Percentiles rank a stretch among this genome's conserved stretches.
These are phyloP conservation scores for Leiothrix lutea DNA, from an alignment of 2,113 vertebrate genomes.

Conservation along the genomic window DNA sequence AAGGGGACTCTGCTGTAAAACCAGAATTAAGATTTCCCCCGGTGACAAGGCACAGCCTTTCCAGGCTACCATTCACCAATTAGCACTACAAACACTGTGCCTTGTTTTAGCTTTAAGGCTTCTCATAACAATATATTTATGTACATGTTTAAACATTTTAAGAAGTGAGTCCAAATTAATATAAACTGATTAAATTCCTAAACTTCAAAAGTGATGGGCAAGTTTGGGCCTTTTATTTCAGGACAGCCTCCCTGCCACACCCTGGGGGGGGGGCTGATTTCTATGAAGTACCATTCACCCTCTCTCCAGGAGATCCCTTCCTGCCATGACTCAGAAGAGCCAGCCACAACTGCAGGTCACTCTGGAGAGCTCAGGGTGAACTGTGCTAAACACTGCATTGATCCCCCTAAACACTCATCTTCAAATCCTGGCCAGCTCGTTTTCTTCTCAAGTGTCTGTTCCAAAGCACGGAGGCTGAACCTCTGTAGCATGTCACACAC, in stretches of 20 bases:
- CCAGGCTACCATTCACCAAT: background rate
- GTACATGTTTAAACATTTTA: background rate
- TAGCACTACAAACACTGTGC: background rate
- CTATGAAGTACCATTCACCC: background rate
- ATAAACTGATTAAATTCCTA: background rate
- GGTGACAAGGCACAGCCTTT: background rate
- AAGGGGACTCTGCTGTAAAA: background rate
- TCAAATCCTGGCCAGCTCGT: accelerated
- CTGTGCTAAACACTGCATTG: background rate
- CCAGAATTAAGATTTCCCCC: background rate
- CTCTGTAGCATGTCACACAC: accelerated
- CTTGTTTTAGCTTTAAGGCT: background rate
- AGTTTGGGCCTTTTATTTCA: background rate
- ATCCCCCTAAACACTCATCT: background rate
- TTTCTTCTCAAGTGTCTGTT: background rate
- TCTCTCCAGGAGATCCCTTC: background rate
- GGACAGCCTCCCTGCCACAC: background rate
- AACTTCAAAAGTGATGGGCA: background rate
- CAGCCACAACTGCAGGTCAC: background rate
- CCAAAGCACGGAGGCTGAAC: background rate
- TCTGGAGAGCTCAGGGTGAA: background rate
- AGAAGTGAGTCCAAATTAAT: background rate
- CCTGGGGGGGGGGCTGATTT: background rate
- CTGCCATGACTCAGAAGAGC: background rate
- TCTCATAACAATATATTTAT: background rate